Base-by-base conservation (phyloP, 2,888 invertebrate genomes). In the Eumerus sabulonum region DNA sequence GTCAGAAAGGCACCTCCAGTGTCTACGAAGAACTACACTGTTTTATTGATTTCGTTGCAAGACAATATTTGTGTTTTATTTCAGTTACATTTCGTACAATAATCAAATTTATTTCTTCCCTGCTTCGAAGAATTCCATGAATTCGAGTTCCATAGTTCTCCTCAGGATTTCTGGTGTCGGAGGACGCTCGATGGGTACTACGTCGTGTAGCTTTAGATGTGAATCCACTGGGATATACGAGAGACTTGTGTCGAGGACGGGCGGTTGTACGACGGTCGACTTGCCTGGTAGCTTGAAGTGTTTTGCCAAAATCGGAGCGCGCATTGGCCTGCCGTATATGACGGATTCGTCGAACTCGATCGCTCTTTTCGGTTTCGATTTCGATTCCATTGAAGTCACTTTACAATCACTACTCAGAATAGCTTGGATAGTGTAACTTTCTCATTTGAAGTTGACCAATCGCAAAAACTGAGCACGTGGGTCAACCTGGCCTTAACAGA, bases 181-280 rank as follows among this genome's bases (percentile, higher is more conserved):
- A 64, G 93, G 91, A 40, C 91, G 90, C 56, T 90, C 89, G 83
- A 93, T 90, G 63, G 91, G 90, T 84, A 87, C 86, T 53, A 92
- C 90, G 48, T 91, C 90, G 83, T 92, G 91, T 86, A 92, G 91
- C 84, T 91, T 91, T 82, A 94, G 89, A 88, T 94, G 93, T 70
- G 91, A 87, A 88, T 93, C 94, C 79, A 94, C 91, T 62, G 94
- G 93, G 87, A 93, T 93, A 83, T 92, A 90, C 74, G 91, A 90
- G 82, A 93, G 90, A 5, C 92, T 90, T 83, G 91, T 92, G 85
- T 94, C 93, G 82, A 94, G 90, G 56, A 86, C 84, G 60, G 92
- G 90, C 13, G 76, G 76, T 87, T 89, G 82, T 87, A 90, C 84
- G 88, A 90, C 62, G 0, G 82, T 84, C 60, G 83, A 83, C 11